Percentiles rank a stretch among this genome's conserved stretches.
These are phyloP conservation scores for Ataeniobius toweri DNA, from an alignment of 2,797 vertebrate genomes.

Conservation along the genomic window DNA sequence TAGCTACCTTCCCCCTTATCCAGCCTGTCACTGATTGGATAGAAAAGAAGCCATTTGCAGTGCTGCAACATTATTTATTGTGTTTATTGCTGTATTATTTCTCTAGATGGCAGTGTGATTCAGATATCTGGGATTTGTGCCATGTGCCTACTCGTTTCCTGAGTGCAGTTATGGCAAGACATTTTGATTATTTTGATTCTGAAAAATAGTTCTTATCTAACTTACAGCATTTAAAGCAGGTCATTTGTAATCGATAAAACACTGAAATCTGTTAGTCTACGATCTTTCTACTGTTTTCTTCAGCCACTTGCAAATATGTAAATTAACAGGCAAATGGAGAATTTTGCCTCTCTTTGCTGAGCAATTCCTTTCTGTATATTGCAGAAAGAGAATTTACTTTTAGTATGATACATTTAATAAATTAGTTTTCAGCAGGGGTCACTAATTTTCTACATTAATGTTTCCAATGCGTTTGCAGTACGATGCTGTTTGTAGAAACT, in stretches of 20 bases:
- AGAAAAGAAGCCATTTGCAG: background rate
- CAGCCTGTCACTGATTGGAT: conserved; percentile 15
- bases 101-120: conserved; percentile 74
- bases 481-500: background rate
- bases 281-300: background rate
- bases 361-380: background rate
- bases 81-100: conserved; percentile 12
- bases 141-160: background rate
- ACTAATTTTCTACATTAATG: background rate
- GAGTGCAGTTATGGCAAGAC: background rate
- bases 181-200: conserved; percentile 1
- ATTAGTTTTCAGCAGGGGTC: background rate
- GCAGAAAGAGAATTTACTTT: background rate
- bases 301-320: background rate
- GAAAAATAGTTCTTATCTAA: background rate
- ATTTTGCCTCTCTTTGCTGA: background rate
- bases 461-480: background rate
- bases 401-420: background rate
- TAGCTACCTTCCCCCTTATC: conserved; percentile 11
- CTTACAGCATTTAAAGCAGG: background rate
- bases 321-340: background rate
- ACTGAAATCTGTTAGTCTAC: too few species aligned
- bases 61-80: conserved; percentile 9
- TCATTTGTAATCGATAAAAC: background rate
- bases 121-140: conserved; percentile 5